Evolutionary conservation across 2,888 invertebrate species (phyloP), one percentile per base, ranked within the genome.

Genomic region (Folsomia manolachei): DNA sequence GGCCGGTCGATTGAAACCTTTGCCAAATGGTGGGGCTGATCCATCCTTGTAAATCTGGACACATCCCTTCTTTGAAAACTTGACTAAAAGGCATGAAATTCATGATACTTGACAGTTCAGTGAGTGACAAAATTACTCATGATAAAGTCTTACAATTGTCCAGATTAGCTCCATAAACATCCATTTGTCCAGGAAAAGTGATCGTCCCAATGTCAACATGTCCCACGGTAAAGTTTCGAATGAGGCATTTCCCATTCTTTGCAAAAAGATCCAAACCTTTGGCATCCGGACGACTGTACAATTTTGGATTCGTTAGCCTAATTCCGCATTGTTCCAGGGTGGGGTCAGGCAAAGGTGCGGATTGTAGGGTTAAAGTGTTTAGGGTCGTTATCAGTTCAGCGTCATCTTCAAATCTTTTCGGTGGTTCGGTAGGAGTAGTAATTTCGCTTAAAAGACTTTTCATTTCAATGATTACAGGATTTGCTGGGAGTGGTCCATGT

Each of bases 121-220:
- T 18, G 18, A 51, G 9, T 51, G 9, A 51, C 51, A 11, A 11
- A 11, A 9, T 51, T 51, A 11, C 18, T 9, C 9, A 18, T 11
- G 9, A 11, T 18, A 51, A 51, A 51, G 9, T 9, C 51, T 51
- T 51, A 51, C 51, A 51, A 51, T 51, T 18, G 51, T 70, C 70
- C 53, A 70, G 21, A 63, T 70, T 70, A 2, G 64, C 52, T 1
- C 70, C 70, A 53, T 51, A 51, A 1, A 70, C 64, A 19, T 70
- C 63, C 53, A 64, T 70, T 25, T 19, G 52, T 14, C 56, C 56
- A 51, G 39, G 52, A 26, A 70, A 70, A 25, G 63, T 26, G 63
- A 70, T 56, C 18, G 63, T 26, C 11, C 70, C 70, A 53, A 26
- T 56, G 14, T 70, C 70, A 24, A 64, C 52, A 64, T 70, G 70